Base-by-base conservation (phyloP, 2,888 invertebrate species). In the Mesochorus sp. region DNA sequence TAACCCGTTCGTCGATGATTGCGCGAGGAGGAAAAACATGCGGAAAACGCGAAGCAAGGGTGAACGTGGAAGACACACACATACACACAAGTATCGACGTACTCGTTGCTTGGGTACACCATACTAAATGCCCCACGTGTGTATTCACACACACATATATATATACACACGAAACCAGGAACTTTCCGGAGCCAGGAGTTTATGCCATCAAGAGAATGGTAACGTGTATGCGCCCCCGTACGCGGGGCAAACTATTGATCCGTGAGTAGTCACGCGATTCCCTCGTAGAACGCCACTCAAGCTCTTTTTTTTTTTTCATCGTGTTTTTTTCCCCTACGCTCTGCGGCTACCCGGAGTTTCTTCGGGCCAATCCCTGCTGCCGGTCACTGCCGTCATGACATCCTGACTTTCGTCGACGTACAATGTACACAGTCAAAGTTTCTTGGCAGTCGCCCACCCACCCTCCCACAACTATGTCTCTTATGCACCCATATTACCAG, bases 221-320 rank as follows among this genome's bases (percentile, higher is more conserved):
- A 73, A 64, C 55, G 57, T 68, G 62, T 73, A 78, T 70, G 2
- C 44, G 19, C 66, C 47, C 47, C 19, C 44, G 71, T 73, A 77
- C 80, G 80, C n/a, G n/a, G n/a, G 82, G 84, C 86, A 85, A 88
- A 89, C 89, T 89, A 89, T 89, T 89, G 89, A 89, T 89, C 89
- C 88, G 83, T 86, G 86, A 88, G 87, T 86, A 88, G 90, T 90
- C 90, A 90, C 90, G 90, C 90, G 90, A 90, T 90, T 90, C 88
- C 86, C 88, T 90, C 90, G 86, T 90, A 89, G 87, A 90, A 90
- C 88, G 87, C 86, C 88, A 87, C 87, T 90, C 89, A 87, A 89
- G 85, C 87, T 37, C 37, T 37, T 86, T 89, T 89, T 88, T 68
- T 76, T 75, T 75, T 76, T 53, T 68, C 55, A 24, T 49, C 44